Evolutionary conservation across 2,888 invertebrate species (phyloP), one percentile per base, ranked within the genome.

Genomic region (Melieria crassipennis): DNA sequence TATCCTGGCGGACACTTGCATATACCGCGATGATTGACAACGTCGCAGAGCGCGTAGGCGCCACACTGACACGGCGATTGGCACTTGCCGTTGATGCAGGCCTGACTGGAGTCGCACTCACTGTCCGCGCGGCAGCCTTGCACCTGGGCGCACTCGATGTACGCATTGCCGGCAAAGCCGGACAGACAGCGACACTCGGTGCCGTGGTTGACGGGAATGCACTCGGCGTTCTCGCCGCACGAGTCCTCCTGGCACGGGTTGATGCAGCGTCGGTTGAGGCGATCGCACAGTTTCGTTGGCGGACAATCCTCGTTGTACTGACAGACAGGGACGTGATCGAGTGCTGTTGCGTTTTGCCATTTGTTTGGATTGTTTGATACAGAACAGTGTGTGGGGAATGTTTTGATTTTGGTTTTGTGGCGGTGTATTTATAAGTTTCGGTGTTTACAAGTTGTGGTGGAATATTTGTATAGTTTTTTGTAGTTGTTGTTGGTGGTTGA

Each of bases 221-320:
- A 95, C 83, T 92, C 92, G 3, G 95, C 94, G 83, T 94, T 93
- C 71, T 92, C 92, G 52, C 94, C 95, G 81, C 95, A 95, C 61
- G 93, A 92, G 83, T 94, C 92, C 78, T 92, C 91, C 78, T 90
- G 89, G 83, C 95, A 95, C 3, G 94, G 94, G 85, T 91, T 95
- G 77, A 94, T 92, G 83, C 96, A 96, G 64, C 92, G 89, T 83
- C 95, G 89, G 82, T 95, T 95, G 65, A 95, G 87, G 78, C 95
- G 90, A 86, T 96, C 95, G 84, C 96, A 96, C 42, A 94, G 88
- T 80, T 94, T 91, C 80, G 93, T 91, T n/a, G 94, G 93, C 69
- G 95, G 94, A 83, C 96, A 96, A 82, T 96, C 95, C 88, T 94
- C 95, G 82, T 96, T 95, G 86, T 94, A 95, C 84, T 95, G 95